A percentile compares a stretch with the other conserved stretches of the same genome.
These are phyloP conservation scores for Aphaenogaster floridana DNA, from an alignment of 1,140 invertebrate genomes.

Conservation along the genomic window DNA sequence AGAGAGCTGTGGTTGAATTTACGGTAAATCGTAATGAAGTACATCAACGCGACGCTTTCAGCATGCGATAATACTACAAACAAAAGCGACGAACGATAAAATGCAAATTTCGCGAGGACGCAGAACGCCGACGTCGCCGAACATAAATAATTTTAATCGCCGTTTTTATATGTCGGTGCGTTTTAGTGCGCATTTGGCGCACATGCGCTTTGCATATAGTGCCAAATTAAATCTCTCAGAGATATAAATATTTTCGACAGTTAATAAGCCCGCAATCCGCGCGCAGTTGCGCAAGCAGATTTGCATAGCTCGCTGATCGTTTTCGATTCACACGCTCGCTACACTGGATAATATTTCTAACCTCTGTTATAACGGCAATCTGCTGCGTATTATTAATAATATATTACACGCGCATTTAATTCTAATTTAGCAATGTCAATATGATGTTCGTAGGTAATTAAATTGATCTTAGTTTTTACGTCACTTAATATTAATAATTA, in stretches of 20 bases:
- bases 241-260: constrained; percentile 48
- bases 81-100: constrained; percentile 61
- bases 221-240: constrained; percentile 44
- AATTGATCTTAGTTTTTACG: neutral
- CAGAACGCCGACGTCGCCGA: constrained; percentile 11
- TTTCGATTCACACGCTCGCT: constrained; percentile 34
- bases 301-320: constrained; percentile 12
- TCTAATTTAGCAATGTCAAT: constrained; percentile 20
- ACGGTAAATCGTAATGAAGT: constrained; percentile 58
- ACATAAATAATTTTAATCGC: constrained; percentile 65
- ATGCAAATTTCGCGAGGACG: constrained; percentile 60
- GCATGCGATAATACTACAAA: constrained; percentile 54
- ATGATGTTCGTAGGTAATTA: neutral
- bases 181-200: constrained; percentile 36
- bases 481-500: constrained; percentile 11
- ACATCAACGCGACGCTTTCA: constrained; percentile 48
- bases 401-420: constrained; percentile 13
- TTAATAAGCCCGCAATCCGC: constrained; percentile 18
- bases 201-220: constrained; percentile 43
- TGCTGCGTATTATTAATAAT: constrained; percentile 7
- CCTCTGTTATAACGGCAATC: constrained; percentile 11
- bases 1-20: constrained; percentile 34
- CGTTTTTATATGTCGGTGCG: constrained; percentile 62
- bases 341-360: constrained; percentile 12
- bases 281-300: constrained; percentile 18